phyloP scores from a whole-genome alignment of 2,113 vertebrate genomes.

The Agelaius phoeniceus region DNA sequence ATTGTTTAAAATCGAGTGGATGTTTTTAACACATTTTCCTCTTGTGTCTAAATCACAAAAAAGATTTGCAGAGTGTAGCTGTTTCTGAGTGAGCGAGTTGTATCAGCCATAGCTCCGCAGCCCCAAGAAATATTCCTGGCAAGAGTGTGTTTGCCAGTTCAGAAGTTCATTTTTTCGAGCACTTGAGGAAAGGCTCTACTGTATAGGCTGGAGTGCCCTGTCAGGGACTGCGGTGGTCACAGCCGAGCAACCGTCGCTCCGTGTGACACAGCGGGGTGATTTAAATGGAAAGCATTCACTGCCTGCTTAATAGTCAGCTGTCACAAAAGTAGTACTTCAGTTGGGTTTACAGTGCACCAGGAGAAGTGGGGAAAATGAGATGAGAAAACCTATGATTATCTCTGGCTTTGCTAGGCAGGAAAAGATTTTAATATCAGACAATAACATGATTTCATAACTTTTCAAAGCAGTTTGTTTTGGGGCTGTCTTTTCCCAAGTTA shows the following conservation, averaged over 20 bases:
- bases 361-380: background rate
- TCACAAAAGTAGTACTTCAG: constrained; percentile 30
- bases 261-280: background rate
- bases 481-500: background rate
- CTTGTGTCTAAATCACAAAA: background rate
- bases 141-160: background rate
- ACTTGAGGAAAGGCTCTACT: constrained; percentile 9
- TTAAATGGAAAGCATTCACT: constrained; percentile 10
- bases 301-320: constrained; percentile 14
- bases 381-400: background rate
- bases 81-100: background rate
- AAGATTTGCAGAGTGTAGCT: background rate
- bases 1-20: constrained; percentile 12
- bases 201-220: background rate
- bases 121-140: background rate
- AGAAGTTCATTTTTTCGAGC: background rate
- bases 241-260: background rate
- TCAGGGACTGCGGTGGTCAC: background rate
- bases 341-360: background rate
- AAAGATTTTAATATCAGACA: background rate
- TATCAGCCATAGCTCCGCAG: background rate
- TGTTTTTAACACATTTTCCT: background rate
- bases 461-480: background rate
- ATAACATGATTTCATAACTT: background rate
- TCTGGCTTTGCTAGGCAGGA: background rate